Evolutionary conservation across 2,888 invertebrate genomes (phyloP), one percentile per base, ranked within the genome.

Genomic region (Rhingia rostrata): DNA sequence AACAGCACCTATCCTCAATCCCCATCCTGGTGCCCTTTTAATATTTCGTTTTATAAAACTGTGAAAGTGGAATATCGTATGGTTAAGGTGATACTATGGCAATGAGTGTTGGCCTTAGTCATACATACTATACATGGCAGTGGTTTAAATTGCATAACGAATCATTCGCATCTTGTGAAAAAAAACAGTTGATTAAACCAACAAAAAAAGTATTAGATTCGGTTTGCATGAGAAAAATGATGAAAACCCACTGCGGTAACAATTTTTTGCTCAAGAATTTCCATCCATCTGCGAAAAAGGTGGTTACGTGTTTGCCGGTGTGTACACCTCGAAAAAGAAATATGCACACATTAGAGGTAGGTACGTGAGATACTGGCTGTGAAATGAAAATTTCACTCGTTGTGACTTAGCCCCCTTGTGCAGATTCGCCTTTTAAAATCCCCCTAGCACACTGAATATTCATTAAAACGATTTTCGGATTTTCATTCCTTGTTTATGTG

Each of bases 391-490:
- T 51, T 73, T 63, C 43, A 77, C 63, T 12, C 67, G 22, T 33
- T 43, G 58, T 72, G 51, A 74, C 74, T 74, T 61, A 7, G 51
- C 53, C 53, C 22, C 51, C 30, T 43, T 12, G 12, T 54, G 14
- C 32, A 33, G 41, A 32, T 41, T 12, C 32, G 58, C 51, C 30
- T 14, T 37, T 49, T 49, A 7, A 35, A 39, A 66, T 53, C 14
- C 53, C 53, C 51, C 66, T 35, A 39, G 37, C 58, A n/a, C 51
- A 53, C 66, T 75, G 75, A 77, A 72, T 77, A 82, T 82, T 77
- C 82, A 82, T 82, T 82, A 77, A 82, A 82, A 77, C 56, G 64
- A 75, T 45, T 81, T 72, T 66, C 56, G 67, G 35, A 35, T 67
- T 83, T 49, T 35, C 32, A 12, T 7, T 22, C 7, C 37, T 66